These are phyloP conservation scores for Ctenochaetus hawaiiensis DNA, from an alignment of 2,797 vertebrate species.

Conservation along the genomic window DNA sequence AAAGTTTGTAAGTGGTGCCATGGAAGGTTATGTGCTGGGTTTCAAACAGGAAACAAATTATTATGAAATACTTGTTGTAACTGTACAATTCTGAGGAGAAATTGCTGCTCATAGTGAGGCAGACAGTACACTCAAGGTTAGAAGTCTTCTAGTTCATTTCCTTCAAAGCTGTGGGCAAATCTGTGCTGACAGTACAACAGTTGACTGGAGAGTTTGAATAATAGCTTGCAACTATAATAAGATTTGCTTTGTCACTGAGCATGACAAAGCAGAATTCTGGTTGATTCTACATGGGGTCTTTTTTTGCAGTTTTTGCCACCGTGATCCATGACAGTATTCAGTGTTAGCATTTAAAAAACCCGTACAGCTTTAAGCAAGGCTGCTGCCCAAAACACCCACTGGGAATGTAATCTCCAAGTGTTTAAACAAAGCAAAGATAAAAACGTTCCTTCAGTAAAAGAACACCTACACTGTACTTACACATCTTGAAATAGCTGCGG, in stretches of 20 bases:
- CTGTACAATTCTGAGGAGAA: conserved; percentile 47
- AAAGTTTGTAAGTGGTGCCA: conserved; percentile 36
- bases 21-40: too few relatives aligned
- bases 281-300: neutral
- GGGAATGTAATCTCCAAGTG: conserved; percentile 33
- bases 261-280: conserved; percentile 7
- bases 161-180: conserved; percentile 33
- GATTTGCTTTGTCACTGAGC: conserved; percentile 38
- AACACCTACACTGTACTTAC: conserved; percentile 54
- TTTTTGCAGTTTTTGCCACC: neutral
- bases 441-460: conserved; percentile 43
- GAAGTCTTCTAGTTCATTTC: conserved; percentile 40
- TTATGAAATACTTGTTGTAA: conserved; percentile 40
- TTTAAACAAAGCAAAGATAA: conserved; percentile 32
- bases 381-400: conserved; percentile 42
- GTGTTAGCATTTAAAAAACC: neutral
- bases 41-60: too few relatives aligned
- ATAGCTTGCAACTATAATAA: conserved; percentile 37
- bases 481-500: conserved; percentile 51
- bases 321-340: conserved; percentile 1
- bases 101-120: conserved; percentile 31
- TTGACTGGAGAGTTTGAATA: conserved; percentile 49
- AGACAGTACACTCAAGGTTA: conserved; percentile 31
- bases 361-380: neutral
- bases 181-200: conserved; percentile 35